Base-by-base conservation (phyloP, 2,113 vertebrate species). In the Chamaetylas fuelleborni region DNA sequence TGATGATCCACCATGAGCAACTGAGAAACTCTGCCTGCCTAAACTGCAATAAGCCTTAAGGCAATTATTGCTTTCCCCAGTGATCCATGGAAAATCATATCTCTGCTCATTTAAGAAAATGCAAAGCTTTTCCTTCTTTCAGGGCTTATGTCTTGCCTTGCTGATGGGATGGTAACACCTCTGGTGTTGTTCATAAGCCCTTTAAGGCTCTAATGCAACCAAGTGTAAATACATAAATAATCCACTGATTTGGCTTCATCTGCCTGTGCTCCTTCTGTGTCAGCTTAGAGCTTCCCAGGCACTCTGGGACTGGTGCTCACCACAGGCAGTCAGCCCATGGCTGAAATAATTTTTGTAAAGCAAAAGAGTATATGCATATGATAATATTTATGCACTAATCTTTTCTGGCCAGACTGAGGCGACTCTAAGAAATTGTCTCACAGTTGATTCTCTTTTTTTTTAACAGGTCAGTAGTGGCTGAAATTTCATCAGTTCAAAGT, bases 81-180 rank as follows among this genome's bases (percentile, higher is more conserved):
- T 20, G 56, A 85, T 70, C 81, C 81, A 22, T 79, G 50, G 42
- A 92, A 89, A 95, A 90, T 66, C 8, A 0, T 33, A 48, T 81
- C 51, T 78, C 33, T 20, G 18, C 19, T 71, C 51, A 73, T 73
- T 89, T 78, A 74, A 71, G 65, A 79, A 92, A 81, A 93, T 60
- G 38, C 34, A 88, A 79, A 94, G 33, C 43, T 90, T 58, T 87
- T 45, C 25, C 42, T 73, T 70, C 42, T 87, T 87, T 81, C 60
- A 54, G 42, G 56, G 25, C 47, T 89, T 70, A 70, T 40, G 23
- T 43, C 72, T 86, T 77, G 56, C 47, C 43, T 84, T 74, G 51
- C 19, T 87, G 61, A 74, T 36, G 33, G 78, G 60, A 23, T 51
- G 56, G 47, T 64, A 78, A 61, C 56, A 78, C 42, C 42, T 58